Percentiles rank a stretch among this genome's conserved stretches.
These are phyloP conservation scores for Cichlasoma orientale DNA, from an alignment of 2,797 vertebrate species.

Conservation along the genomic window DNA sequence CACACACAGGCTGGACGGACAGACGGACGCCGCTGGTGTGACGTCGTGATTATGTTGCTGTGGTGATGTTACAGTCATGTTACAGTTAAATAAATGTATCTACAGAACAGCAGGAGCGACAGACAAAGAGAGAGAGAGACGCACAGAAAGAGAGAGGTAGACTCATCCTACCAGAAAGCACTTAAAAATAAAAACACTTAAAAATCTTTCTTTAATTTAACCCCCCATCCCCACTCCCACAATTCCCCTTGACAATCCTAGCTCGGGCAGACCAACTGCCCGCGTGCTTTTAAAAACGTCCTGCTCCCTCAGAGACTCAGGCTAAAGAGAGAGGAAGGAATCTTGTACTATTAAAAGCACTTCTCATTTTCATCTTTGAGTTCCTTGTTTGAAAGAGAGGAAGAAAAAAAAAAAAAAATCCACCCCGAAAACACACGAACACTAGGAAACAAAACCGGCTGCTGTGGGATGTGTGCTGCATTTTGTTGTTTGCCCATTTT, in stretches of 20 bases:
- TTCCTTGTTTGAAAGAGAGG: slow-evolving; percentile 11
- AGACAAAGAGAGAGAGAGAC: slow-evolving; percentile 42
- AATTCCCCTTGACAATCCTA: slow-evolving; percentile 89
- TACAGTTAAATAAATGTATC: slow-evolving; percentile 74
- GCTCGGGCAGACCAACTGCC: slow-evolving; percentile 75
- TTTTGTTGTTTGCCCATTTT: slow-evolving; percentile 20
- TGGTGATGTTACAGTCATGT: slow-evolving; percentile 79
- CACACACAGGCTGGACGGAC: not conserved
- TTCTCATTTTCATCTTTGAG: slow-evolving; percentile 49
- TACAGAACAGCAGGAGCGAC: slow-evolving; percentile 74
- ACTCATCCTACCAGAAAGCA: slow-evolving; percentile 82
- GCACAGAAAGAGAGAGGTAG: slow-evolving; percentile 48
- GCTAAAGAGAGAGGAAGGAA: slow-evolving; percentile 68
- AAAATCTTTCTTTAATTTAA: slow-evolving; percentile 55
- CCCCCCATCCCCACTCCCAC: slow-evolving; percentile 56
- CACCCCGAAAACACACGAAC: slow-evolving; percentile 41
- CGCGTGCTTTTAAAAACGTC: slow-evolving; percentile 40
- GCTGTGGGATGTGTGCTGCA: slow-evolving; percentile 7
- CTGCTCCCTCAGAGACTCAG: slow-evolving; percentile 69
- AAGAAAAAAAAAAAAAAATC: slow-evolving; percentile 36
- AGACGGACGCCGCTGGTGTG: slow-evolving; percentile 48
- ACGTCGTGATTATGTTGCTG: slow-evolving; percentile 75
- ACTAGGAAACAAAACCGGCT: slow-evolving; percentile 40
- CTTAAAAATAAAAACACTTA: slow-evolving; percentile 73
- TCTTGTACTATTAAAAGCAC: slow-evolving; percentile 45